A percentile compares a stretch with the other conserved stretches of the same genome.
Evolutionary conservation across 1,140 invertebrate species (phyloP).

Genomic region (Tribolium madens): DNA sequence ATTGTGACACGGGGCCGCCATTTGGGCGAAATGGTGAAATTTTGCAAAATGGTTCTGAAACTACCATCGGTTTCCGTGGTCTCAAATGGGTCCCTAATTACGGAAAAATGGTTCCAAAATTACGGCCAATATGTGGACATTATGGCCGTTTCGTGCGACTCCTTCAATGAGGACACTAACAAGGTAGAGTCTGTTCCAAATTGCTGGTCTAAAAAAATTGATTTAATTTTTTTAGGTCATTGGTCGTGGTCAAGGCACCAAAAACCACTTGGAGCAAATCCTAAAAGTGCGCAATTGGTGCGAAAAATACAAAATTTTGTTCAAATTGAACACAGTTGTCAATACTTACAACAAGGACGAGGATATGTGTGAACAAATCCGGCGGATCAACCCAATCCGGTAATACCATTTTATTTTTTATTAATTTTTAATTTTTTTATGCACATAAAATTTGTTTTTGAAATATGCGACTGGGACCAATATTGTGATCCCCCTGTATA

Average conservation of each 20-base stretch:
- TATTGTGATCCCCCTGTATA: too few species aligned
- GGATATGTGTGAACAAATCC: conserved; percentile 66
- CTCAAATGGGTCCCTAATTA: conserved; percentile 67
- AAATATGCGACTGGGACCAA: too few species aligned
- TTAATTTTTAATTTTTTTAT: too few species aligned
- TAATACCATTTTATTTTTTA: conserved; percentile 49
- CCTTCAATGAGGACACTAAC: conserved; percentile 66
- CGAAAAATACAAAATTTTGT: conserved; percentile 65
- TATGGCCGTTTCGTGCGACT: conserved; percentile 67
- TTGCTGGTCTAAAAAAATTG: background rate
- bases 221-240: conserved; percentile 58
- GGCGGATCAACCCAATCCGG: conserved; percentile 64
- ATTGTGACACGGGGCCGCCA: conserved; percentile 59
- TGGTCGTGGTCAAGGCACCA: conserved; percentile 64
- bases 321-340: conserved; percentile 70
- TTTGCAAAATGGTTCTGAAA: conserved; percentile 63
- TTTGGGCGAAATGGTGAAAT: conserved; percentile 65
- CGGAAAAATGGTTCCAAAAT: conserved; percentile 63
- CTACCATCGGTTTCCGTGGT: conserved; percentile 66
- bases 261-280: conserved; percentile 65
- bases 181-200: conserved; percentile 47
- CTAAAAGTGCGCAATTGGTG: conserved; percentile 66
- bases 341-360: conserved; percentile 68
- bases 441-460: too few species aligned
- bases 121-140: conserved; percentile 66